A percentile compares a stretch with the other conserved stretches of the same genome.
Conservation (phyloP, 2,797 vertebrate species). For the Gymnothorax javanicus region DNA sequence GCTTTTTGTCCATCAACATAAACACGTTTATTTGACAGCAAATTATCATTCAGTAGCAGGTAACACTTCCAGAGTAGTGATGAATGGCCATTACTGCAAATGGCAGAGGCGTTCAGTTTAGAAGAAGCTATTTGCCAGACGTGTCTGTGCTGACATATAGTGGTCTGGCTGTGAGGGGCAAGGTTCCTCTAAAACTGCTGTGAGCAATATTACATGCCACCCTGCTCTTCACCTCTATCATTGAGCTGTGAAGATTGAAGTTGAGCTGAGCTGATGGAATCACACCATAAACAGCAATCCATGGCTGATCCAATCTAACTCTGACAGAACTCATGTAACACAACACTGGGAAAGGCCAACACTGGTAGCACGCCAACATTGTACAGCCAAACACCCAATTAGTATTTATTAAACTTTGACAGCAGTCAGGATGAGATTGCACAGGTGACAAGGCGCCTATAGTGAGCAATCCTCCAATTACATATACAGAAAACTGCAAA, state of each 20-base stretch:
- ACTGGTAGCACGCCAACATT: neutral
- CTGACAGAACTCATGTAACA: neutral
- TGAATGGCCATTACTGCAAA: neutral
- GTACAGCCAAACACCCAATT: neutral
- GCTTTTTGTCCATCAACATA: constrained; percentile 19
- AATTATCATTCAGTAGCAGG: constrained; percentile 27
- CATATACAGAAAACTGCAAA: too few relatives aligned
- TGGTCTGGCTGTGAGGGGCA: neutral
- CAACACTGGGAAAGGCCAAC: neutral
- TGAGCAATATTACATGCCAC: neutral
- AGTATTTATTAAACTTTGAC: too few relatives aligned
- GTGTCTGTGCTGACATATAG: neutral
- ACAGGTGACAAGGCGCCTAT: too few relatives aligned
- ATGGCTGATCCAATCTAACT: neutral
- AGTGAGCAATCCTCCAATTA: too few relatives aligned
- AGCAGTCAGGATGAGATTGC: too few relatives aligned
- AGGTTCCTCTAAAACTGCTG: neutral
- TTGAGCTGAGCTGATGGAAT: neutral
- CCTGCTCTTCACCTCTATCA: neutral
- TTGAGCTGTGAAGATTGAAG: neutral
- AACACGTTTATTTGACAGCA: constrained; percentile 24
- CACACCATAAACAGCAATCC: neutral
- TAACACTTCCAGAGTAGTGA: neutral
- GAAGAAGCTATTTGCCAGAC: neutral
- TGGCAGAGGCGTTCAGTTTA: neutral